These are phyloP conservation scores for Drosophila bipectinata DNA, from an alignment of 1,140 invertebrate species.

Conservation along the genomic window DNA sequence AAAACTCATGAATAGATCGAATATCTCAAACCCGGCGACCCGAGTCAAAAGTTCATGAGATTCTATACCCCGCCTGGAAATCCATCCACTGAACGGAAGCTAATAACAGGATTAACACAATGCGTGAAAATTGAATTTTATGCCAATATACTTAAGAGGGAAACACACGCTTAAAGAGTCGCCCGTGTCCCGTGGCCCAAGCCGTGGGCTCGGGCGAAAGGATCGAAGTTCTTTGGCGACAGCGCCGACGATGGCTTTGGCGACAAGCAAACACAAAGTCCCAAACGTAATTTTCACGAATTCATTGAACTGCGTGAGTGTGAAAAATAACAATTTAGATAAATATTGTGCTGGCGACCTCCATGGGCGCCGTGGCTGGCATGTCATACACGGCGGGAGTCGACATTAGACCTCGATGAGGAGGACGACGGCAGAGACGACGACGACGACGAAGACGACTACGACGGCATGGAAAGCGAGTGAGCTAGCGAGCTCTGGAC, in stretches of 20 bases:
- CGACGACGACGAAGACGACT: not conserved
- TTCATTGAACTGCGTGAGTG: slow-evolving; percentile 84
- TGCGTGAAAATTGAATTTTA: slow-evolving; percentile 78
- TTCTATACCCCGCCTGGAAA: slow-evolving; percentile 13
- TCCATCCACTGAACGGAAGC: slow-evolving; percentile 42
- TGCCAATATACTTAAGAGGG: slow-evolving; percentile 60
- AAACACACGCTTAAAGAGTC: slow-evolving; percentile 61
- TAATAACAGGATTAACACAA: slow-evolving; percentile 83
- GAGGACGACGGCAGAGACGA: slow-evolving; percentile 1
- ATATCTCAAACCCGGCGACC: not conserved
- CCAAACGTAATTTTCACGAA: slow-evolving; percentile 84
- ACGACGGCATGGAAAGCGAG: slow-evolving; percentile 5
- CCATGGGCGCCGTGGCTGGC: slow-evolving; percentile 61
- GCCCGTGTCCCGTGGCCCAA: slow-evolving; percentile 11
- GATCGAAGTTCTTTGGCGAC: slow-evolving; percentile 16
- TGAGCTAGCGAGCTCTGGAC: slow-evolving; percentile 39
- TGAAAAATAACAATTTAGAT: slow-evolving; percentile 84
- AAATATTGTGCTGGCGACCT: slow-evolving; percentile 82
- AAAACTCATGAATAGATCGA: not conserved
- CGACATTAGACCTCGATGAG: slow-evolving; percentile 1
- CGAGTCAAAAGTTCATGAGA: slow-evolving; percentile 38
- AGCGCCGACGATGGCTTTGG: slow-evolving; percentile 18
- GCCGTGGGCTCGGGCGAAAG: slow-evolving; percentile 20
- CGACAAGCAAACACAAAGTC: slow-evolving; percentile 80
- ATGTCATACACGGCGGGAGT: slow-evolving; percentile 53